Evolutionary conservation across 2,797 vertebrate genomes (phyloP).

Genomic region (Typhlichthys subterraneus): DNA sequence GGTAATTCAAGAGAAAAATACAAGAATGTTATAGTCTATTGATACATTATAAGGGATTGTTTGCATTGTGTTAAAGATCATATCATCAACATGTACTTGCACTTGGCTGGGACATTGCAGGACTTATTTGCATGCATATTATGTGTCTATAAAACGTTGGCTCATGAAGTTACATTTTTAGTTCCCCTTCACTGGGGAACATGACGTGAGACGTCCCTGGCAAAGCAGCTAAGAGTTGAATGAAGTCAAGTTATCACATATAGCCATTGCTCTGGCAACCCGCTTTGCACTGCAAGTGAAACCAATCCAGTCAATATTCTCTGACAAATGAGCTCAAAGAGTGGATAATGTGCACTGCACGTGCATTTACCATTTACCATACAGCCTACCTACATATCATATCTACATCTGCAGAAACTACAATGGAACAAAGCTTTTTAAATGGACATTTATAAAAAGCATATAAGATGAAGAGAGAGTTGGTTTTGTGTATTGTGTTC

Average conservation of each 20-base stretch:
- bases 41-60: constrained; percentile 4
- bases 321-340: constrained; percentile 13
- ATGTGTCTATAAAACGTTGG: constrained; percentile 4
- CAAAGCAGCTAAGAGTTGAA: constrained; percentile 45
- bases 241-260: constrained; percentile 67
- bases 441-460: too few relatives aligned
- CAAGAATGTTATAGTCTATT: constrained; percentile 10
- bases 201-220: constrained; percentile 29
- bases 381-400: too few relatives aligned
- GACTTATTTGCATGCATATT: too few relatives aligned
- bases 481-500: too few relatives aligned
- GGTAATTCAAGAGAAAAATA: constrained; percentile 14
- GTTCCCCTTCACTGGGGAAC: constrained; percentile 34
- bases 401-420: too few relatives aligned
- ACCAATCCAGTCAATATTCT: constrained; percentile 5
- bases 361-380: too few relatives aligned
- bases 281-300: constrained; percentile 33
- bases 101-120: too few relatives aligned
- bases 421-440: too few relatives aligned
- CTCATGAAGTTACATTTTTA: constrained; percentile 34
- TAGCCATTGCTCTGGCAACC: constrained; percentile 43
- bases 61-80: neutral
- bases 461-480: too few relatives aligned
- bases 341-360: constrained; percentile 18
- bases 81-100: too few relatives aligned